Evolutionary conservation across 2,113 vertebrate species (phyloP), one percentile per base, ranked within the genome.

Genomic region (Neodon shergylaensis): DNA sequence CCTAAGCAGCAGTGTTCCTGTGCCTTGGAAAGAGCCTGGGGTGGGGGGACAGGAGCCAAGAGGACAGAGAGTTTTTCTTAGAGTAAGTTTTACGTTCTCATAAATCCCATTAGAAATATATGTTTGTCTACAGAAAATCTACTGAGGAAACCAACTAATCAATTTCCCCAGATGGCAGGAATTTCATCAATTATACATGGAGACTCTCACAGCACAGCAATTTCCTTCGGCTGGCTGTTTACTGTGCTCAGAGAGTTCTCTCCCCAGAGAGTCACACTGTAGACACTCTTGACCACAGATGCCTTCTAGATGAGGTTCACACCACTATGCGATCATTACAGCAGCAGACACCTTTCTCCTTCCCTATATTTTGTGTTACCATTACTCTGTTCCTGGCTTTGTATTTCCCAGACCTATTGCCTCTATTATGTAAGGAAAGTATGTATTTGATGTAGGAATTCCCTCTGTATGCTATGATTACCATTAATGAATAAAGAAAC

Each of bases 111-210:
- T 33, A 52, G 93, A 89, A 93, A 91, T 54, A 36, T 0, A 61
- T 13, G 7, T 86, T 68, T 90, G n/a, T 90, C 47, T 91, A 47
- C 19, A 92, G 54, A 88, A 88, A 90, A 47, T 36, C 65, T 47
- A 68, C 19, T 7, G 28, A 33, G 42, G 33, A 94, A 79, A 79
- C 13, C 10, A 77, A 65, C 28, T 65, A 12, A 26, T 76, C 81
- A 36, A 73, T n/a, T 73, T 44, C 79, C 65, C 26, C 33, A 13
- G 31, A 47, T 5, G n/a, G 63, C 28, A 86, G 66, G 13, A n/a
- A 73, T 82, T 91, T 72, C 44, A 66, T 52, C 54, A 66, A 3
- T 95, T 68, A 73, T 72, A 44, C 49, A 47, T 0, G 1, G 13
- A 92, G 28, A 33, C n/a, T 85, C 7, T 96, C 17, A 65, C 42